Evolutionary conservation across 2,888 invertebrate species (phyloP).

Genomic region (Protula sp.): DNA sequence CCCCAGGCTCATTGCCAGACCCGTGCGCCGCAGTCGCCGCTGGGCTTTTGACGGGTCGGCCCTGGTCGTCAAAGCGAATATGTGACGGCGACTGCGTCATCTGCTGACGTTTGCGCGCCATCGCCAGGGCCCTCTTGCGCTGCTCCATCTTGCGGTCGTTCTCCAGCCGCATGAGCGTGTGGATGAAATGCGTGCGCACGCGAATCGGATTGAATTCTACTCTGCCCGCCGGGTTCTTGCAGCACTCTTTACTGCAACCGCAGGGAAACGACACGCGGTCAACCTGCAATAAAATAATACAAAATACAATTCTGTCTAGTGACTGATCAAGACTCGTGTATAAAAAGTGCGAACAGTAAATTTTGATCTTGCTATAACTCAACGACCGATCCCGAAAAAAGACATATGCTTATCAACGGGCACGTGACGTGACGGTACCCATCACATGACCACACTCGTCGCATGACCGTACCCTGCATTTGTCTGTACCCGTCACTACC

Average conservation of each 20-base stretch:
- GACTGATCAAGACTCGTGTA: too few species aligned
- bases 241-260: constrained; percentile 90
- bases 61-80: constrained; percentile 1
- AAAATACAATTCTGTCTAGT: too few species aligned
- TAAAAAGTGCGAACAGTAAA: too few species aligned
- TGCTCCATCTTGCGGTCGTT: constrained; percentile 34
- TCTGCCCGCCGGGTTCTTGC: constrained; percentile 84
- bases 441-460: too few species aligned
- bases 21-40: constrained; percentile 58
- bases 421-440: too few species aligned
- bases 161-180: constrained; percentile 78
- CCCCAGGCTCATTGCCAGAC: constrained; percentile 58
- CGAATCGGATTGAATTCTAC: constrained; percentile 94
- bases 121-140: constrained; percentile 1
- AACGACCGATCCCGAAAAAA: too few species aligned
- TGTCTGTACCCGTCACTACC: too few species aligned
- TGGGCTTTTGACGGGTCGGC: background rate
- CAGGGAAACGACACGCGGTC: constrained; percentile 94
- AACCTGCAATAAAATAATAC: too few species aligned
- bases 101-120: background rate
- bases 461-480: too few species aligned
- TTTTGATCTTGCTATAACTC: too few species aligned
- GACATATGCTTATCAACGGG: too few species aligned
- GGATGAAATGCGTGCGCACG: constrained; percentile 93
- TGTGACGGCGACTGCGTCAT: too few species aligned